Evolutionary conservation across 2,888 invertebrate species (phyloP).

Genomic region (Acanthosepion esculentum): DNA sequence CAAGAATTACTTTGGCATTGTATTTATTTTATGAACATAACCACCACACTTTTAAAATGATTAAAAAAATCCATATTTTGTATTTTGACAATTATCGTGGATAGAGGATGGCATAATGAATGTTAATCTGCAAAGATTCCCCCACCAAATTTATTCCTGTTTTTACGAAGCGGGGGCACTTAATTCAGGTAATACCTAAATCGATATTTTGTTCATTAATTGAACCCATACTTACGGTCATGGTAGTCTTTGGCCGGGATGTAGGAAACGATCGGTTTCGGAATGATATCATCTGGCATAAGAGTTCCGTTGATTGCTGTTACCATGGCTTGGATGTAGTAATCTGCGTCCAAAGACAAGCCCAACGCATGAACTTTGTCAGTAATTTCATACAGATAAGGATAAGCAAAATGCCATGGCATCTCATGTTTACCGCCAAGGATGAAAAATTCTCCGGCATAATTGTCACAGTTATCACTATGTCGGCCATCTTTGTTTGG

Average conservation of each 20-base stretch:
- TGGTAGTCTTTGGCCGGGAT: conserved; percentile 49
- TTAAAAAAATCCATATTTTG: no score
- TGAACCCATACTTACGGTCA: conserved; percentile 52
- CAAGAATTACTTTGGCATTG: no score
- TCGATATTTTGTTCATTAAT: not conserved
- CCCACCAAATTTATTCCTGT: no score
- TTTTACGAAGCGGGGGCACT: no score
- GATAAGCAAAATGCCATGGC: conserved; percentile 54
- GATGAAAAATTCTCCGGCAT: conserved; percentile 56
- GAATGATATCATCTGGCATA: conserved; percentile 48
- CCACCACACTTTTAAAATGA: no score
- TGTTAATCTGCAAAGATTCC: no score
- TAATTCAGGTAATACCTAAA: no score
- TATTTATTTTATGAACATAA: no score
- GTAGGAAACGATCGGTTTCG: conserved; percentile 49
- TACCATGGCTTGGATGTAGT: conserved; percentile 50
- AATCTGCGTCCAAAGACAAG: conserved; percentile 50
- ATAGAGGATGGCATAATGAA: no score
- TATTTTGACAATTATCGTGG: no score
- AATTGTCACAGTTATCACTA: conserved; percentile 47
- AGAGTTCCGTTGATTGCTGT: conserved; percentile 54
- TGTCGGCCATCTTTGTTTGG: conserved; percentile 43
- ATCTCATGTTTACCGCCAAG: conserved; percentile 56
- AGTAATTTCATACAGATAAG: conserved; percentile 55
- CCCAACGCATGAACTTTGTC: conserved; percentile 49